These are phyloP conservation scores for Villa cingulata DNA, from an alignment of 2,888 invertebrate genomes.

Conservation along the genomic window DNA sequence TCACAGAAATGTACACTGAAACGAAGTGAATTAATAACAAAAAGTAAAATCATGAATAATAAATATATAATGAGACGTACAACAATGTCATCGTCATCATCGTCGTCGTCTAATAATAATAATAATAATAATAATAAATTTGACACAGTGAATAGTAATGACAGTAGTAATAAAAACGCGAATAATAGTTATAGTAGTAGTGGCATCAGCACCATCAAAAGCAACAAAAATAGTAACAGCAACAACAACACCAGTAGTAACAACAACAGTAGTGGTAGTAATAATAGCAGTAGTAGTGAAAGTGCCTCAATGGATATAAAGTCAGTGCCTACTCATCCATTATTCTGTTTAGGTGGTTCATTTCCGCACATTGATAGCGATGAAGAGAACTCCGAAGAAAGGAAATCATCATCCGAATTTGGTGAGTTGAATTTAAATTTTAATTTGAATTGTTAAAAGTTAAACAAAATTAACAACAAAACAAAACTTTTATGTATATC, in stretches of 20 bases:
- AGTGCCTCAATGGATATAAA: constrained; percentile 23
- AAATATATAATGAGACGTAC: constrained; percentile 32
- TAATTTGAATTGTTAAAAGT: too few relatives aligned
- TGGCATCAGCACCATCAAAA: too few relatives aligned
- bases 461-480: too few relatives aligned
- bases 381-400: constrained; percentile 46
- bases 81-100: too few relatives aligned
- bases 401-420: constrained; percentile 19
- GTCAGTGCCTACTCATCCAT: constrained; percentile 37
- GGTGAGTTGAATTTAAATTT: too few relatives aligned
- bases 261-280: constrained; percentile 30
- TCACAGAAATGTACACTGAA: constrained; percentile 35
- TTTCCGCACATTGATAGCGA: constrained; percentile 63
- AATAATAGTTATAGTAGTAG: too few relatives aligned
- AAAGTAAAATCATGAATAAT: constrained; percentile 34
- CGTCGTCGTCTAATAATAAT: too few relatives aligned
- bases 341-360: constrained; percentile 51
- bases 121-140: too few relatives aligned
- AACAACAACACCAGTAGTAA: constrained; percentile 27
- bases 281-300: constrained; percentile 26
- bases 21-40: constrained; percentile 37
- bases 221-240: constrained; percentile 32
- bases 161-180: too few relatives aligned
- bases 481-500: too few relatives aligned
- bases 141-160: too few relatives aligned